Percentiles rank a stretch among this genome's conserved stretches.
Evolutionary conservation across 2,888 invertebrate genomes (phyloP).

Genomic region (Syrista parreyssii): DNA sequence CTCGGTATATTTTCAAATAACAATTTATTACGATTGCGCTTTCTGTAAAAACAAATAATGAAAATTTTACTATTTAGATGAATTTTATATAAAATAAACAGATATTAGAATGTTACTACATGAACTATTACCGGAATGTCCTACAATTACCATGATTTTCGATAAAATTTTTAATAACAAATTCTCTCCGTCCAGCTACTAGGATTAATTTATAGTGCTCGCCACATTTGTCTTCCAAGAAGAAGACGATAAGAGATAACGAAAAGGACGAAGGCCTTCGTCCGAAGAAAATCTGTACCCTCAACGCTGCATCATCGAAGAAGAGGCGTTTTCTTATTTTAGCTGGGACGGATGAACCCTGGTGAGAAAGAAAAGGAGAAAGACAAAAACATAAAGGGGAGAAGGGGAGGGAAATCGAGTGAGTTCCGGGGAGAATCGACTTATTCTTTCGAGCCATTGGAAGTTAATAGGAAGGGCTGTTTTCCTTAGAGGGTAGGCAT

Average conservation of each 20-base stretch:
- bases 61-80: too few species aligned
- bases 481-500: too few species aligned
- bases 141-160: too few species aligned
- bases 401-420: conserved; percentile 22
- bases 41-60: too few species aligned
- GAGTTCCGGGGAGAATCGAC: conserved; percentile 20
- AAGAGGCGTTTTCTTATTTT: background rate
- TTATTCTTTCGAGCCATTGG: conserved; percentile 46
- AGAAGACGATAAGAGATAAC: conserved; percentile 8
- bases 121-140: too few species aligned
- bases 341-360: background rate
- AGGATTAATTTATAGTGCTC: too few species aligned
- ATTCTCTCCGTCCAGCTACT: too few species aligned
- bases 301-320: background rate
- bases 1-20: too few species aligned
- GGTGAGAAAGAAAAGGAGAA: conserved; percentile 14
- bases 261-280: conserved; percentile 11
- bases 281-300: background rate
- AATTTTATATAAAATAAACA: too few species aligned
- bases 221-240: background rate
- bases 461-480: conserved; percentile 40
- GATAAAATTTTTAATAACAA: too few species aligned
- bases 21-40: too few species aligned
- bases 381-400: conserved; percentile 10
- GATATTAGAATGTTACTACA: too few species aligned